phyloP scores from a whole-genome alignment of 2,113 vertebrate genomes.

The Amblyornis subalaris region DNA sequence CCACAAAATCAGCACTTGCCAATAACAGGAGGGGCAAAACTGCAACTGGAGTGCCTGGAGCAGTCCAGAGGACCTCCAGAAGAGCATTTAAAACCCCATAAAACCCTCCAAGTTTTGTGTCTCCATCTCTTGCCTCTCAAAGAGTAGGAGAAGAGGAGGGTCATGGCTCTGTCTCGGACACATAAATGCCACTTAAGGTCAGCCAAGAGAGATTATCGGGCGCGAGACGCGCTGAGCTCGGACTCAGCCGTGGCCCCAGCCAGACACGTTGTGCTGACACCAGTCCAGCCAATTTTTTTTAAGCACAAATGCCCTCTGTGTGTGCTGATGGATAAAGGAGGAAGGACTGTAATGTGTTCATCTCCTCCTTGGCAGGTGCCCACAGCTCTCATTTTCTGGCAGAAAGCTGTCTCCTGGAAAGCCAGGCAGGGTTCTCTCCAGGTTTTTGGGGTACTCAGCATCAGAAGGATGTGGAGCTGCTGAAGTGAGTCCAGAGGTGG shows the following conservation, averaged over 20 bases:
- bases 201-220: conserved; percentile 8
- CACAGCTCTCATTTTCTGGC: accelerated
- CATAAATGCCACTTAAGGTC: conserved; percentile 20
- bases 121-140: not conserved
- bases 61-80: not conserved
- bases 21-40: not conserved
- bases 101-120: not conserved
- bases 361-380: not conserved
- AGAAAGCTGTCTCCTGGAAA: not conserved
- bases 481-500: accelerated
- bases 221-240: not conserved
- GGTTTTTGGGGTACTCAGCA: too few relatives aligned
- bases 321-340: not conserved
- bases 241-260: conserved; percentile 6
- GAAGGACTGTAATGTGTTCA: not conserved
- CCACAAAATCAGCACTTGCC: not conserved
- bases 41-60: accelerated
- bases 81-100: accelerated
- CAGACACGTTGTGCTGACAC: conserved; percentile 20
- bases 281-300: conserved; percentile 3
- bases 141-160: not conserved
- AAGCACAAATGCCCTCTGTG: not conserved
- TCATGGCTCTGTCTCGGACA: not conserved
- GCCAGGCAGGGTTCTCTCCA: not conserved
- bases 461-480: not conserved